Evolutionary conservation across 2,888 invertebrate genomes (phyloP).

Genomic region (Latrodectus hesperus): DNA sequence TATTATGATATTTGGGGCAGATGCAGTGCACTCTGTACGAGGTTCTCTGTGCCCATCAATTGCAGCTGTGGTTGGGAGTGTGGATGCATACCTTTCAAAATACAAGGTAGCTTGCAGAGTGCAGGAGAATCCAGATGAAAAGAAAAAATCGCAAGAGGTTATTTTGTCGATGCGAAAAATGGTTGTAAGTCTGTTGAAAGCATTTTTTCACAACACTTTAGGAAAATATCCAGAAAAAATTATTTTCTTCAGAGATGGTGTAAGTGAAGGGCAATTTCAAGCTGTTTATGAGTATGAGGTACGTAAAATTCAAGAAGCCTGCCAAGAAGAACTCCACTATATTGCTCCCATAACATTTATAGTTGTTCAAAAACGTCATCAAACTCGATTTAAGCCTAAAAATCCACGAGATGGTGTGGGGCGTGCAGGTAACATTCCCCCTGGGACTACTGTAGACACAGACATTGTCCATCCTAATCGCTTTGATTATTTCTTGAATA

Average conservation of each 20-base stretch:
- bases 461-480: slow-evolving; percentile 89
- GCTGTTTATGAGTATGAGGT: slow-evolving; percentile 78
- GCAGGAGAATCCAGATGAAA: slow-evolving; percentile 78
- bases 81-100: slow-evolving; percentile 77
- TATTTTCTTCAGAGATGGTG: slow-evolving; percentile 86
- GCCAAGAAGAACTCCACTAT: slow-evolving; percentile 78
- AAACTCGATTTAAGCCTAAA: slow-evolving; percentile 81
- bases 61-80: slow-evolving; percentile 84
- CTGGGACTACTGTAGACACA: slow-evolving; percentile 91
- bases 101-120: slow-evolving; percentile 82
- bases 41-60: slow-evolving; percentile 81
- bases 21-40: slow-evolving; percentile 93
- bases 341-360: slow-evolving; percentile 90
- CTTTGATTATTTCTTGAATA: slow-evolving; percentile 90
- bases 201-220: slow-evolving; percentile 41
- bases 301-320: slow-evolving; percentile 80
- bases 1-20: slow-evolving; percentile 88
- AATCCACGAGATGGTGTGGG: slow-evolving; percentile 71
- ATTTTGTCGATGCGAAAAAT: slow-evolving; percentile 84
- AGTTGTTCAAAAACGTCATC: slow-evolving; percentile 97
- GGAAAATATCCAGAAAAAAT: slow-evolving; percentile 79
- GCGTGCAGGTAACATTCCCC: slow-evolving; percentile 82
- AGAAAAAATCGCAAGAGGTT: slow-evolving; percentile 80
- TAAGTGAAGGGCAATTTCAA: slow-evolving; percentile 88
- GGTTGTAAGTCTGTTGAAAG: slow-evolving; percentile 80